Conservation (phyloP, 2,113 vertebrate species). For the Propithecus coquereli region DNA sequence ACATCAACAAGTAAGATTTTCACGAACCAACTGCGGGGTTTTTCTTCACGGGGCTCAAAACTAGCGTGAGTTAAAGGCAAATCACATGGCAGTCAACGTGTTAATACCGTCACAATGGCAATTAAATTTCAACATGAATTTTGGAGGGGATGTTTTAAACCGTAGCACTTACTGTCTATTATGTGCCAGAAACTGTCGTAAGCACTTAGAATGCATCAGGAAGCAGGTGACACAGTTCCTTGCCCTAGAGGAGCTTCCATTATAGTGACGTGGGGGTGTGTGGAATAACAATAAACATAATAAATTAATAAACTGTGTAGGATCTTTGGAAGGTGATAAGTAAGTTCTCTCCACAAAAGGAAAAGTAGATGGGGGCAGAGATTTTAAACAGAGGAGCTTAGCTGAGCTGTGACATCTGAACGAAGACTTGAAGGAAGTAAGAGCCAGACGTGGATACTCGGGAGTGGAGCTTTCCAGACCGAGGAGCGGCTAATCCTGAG, state of each 20-base stretch:
- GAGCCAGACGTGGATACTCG: background rate
- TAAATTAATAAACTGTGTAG: background rate
- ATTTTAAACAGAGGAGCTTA: background rate
- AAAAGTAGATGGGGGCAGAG: background rate
- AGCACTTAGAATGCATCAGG: background rate
- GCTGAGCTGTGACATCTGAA: background rate
- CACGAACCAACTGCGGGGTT: too few relatives aligned
- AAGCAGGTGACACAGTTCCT: background rate
- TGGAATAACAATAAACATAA: background rate
- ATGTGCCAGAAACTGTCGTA: background rate
- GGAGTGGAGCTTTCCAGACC: background rate
- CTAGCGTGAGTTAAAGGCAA: too few relatives aligned
- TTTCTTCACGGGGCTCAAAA: too few relatives aligned
- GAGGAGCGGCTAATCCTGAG: background rate
- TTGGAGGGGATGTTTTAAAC: background rate
- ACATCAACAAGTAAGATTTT: too few relatives aligned
- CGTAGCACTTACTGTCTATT: background rate
- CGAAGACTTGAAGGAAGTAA: background rate
- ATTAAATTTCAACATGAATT: background rate
- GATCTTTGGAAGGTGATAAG: background rate
- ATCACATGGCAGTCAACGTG: too few relatives aligned
- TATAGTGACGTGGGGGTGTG: background rate
- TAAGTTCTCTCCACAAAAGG: background rate
- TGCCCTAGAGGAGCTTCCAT: background rate
- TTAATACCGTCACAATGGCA: background rate